Base-by-base conservation (phyloP, 2,888 invertebrate genomes). In the Cryptus armator region DNA sequence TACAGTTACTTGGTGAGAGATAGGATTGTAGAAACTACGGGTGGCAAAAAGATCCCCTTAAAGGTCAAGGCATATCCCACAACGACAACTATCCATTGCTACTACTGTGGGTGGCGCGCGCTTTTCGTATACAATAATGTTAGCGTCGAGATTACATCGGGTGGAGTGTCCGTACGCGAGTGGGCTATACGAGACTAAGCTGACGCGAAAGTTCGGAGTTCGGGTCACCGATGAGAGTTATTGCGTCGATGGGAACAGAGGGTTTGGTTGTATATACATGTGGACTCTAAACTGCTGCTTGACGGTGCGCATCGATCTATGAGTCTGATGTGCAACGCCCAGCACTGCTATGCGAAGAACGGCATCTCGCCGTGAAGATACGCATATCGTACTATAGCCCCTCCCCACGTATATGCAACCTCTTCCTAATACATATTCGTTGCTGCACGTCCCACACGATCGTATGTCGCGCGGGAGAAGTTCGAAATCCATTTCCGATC, bases 311-410 rank as follows among this genome's bases (percentile, higher is more conserved):
- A 62, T 46, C 44, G 51, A 29, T 32, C 64, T 71, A 56, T 53
- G 9, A 37, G 81, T 5, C 24, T 48, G 37, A 14, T 19, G 19
- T 24, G 64, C 16, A 62, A 48, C 72, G 78, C 48, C 12, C 14
- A 48, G 48, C 48, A 67, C 77, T 77, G 77, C 77, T 82, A 83
- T 83, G 72, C 68, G 83, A 74, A 32, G 62, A 83, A 78, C 72
- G 77, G 72, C 71, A 77, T 46, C 44, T 71, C 72, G 29, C 44
- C 67, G 43, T 37, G 19, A 62, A 78, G 81, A 75, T 59, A 68
- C 78, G 70, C 66, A 64, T 62, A 71, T 66, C 83, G 7, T 56
- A 66, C 75, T 24, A 59, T 75, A 64, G 14, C 2, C 32, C 29
- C 14, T n/a, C 29, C 14, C 14, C 44, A 62, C 48, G 46, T 48